Evolutionary conservation across 2,797 vertebrate species (phyloP), one percentile per base, ranked within the genome.

Genomic region (Yasuhikotakia modesta): DNA sequence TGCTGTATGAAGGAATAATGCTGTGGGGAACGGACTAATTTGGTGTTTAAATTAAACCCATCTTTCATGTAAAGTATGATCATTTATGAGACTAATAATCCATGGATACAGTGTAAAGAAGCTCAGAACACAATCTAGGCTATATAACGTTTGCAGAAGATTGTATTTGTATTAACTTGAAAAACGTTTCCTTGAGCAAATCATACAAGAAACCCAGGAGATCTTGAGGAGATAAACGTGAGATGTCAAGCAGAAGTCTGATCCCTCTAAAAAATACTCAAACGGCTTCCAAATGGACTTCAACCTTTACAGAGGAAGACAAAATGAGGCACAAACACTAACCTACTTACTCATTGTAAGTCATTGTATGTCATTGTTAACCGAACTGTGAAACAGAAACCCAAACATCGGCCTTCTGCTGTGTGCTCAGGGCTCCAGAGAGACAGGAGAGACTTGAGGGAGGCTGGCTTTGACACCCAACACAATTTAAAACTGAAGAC

Each of bases 1-100:
- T 60, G 87, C 90, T 88, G 86, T 88, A 87, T 87, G 91, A 83
- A 87, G 87, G 82, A 83, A 91, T 87, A 87, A 90, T 90, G 90
- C 91, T 87, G 86, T 86, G 64, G 92, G 91, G 92, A 93, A 92
- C 91, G 88, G 85, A 88, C 87, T 86, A 80, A 86, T 86, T 85
- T 72, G 53, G 60, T 70, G 84, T 86, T 88, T 86, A 93, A 92
- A 94, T 93, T 92, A 93, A 94, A 94, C 86, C 85, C 88, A 91
- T 93, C 90, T 89, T 90, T 94, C 91, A 92, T 73, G 63, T 67
- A 58, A 87, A 81, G 81, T 73, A 84, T 81, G 75, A 87, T 83
- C 79, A 84, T 89, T 90, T 87, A 91, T 84, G 86, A 89, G 79
- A 85, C 82, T 86, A 85, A 91, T 87, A 87, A 91, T 87, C 85